Evolutionary conservation across 2,797 vertebrate species (phyloP), one percentile per base, ranked within the genome.

Genomic region (Sternarchorhynchus goeldii): DNA sequence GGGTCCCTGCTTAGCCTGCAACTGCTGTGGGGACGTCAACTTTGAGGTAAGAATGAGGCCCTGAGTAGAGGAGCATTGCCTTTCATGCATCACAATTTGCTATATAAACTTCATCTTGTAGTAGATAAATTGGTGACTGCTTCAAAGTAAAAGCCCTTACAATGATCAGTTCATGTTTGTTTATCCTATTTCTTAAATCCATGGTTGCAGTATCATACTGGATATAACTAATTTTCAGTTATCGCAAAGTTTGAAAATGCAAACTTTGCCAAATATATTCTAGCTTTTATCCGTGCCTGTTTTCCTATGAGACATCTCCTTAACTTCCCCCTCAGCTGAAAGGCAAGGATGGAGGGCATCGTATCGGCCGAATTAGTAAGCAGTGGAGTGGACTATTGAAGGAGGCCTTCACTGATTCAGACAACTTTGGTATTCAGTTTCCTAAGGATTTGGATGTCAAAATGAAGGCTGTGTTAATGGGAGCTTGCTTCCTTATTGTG

Each of bases 381-480:
- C 95, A 96, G 89, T 97, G 96, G 96, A 93, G 91, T 0, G 96
- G 96, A 5, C 88, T 96, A 3, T 56, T 96, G 34, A 95, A 92
- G 77, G 96, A 97, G 77, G 90, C 93, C 64, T 94, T 96, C 87
- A 97, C 95, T 0, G 96, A 96, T 60, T 91, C 95, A 0, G 95
- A 96, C 76, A 96, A 96, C 89, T 97, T 97, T 7, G 95, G 95
- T 73, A 93, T 97, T 76, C 94, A 96, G 90, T 97, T 97, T 86
- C 96, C 96, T 0, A n/a, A 95, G 81, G 94, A 97, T 79, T 75
- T 97, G 88, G 95, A 97, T 0, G 95, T 97, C 77, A 96, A 93
- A 86, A 90, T 96, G 89, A 97, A 97, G 86, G 96, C 96, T 0
- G 93, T 95, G 56, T 92, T 97, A n/a, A 88, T 97, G 88, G 96